Percentiles rank a stretch among this genome's conserved stretches.
Conservation (phyloP, 2,888 invertebrate species). For the Agriopis leucophaearia region DNA sequence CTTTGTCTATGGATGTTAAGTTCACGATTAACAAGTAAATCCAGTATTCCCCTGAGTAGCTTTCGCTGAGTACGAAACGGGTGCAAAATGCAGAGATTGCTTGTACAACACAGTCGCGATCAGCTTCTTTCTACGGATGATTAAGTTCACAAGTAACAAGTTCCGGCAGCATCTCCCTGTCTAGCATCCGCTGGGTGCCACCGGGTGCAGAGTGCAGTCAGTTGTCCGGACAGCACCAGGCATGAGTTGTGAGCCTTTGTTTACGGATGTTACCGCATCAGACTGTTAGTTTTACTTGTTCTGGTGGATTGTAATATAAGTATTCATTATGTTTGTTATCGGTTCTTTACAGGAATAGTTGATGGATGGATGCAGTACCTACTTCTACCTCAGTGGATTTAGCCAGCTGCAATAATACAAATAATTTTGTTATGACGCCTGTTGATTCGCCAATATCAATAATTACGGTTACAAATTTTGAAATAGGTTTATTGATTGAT, state of each 20-base stretch:
- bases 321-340: neutral
- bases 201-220: neutral
- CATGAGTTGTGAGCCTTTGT: slow-evolving; percentile 5
- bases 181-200: neutral
- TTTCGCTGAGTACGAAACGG: too few species aligned
- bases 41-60: too few species aligned
- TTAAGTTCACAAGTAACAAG: neutral
- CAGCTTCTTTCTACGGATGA: neutral
- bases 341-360: neutral
- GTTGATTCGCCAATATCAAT: too few species aligned
- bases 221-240: slow-evolving; percentile 3
- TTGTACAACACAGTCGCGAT: neutral
- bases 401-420: too few species aligned
- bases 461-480: too few species aligned
- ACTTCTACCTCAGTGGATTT: too few species aligned
- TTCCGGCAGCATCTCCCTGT: neutral
- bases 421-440: too few species aligned
- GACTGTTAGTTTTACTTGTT: neutral
- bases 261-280: neutral
- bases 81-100: too few species aligned
- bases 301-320: neutral
- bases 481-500: too few species aligned
- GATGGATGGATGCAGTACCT: too few species aligned
- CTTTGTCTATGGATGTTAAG: too few species aligned
- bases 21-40: too few species aligned